Conservation (phyloP, 2,113 vertebrate genomes). For the Muntiacus reevesi region DNA sequence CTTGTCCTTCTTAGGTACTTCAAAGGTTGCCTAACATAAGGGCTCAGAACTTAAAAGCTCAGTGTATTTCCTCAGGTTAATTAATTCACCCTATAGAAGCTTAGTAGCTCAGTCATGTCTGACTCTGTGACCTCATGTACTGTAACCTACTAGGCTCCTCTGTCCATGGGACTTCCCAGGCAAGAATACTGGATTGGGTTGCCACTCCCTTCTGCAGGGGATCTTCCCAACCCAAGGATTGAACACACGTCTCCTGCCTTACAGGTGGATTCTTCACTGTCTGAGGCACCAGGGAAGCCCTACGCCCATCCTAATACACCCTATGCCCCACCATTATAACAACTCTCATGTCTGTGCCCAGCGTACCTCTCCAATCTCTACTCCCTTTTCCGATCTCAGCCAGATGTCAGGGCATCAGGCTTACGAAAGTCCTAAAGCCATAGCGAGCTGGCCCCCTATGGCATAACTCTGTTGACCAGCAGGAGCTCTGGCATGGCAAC, state of each 20-base stretch:
- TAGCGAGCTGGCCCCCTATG: fast-evolving
- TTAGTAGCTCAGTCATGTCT: not conserved
- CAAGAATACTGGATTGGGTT: not conserved
- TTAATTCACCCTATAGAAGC: not conserved
- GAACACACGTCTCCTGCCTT: not conserved
- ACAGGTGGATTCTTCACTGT: not conserved
- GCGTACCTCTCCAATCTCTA: not conserved
- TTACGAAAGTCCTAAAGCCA: not conserved
- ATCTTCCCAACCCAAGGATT: not conserved
- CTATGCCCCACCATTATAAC: not conserved
- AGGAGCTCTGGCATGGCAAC: not conserved
- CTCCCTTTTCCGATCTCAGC: not conserved
- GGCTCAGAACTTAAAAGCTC: not conserved
- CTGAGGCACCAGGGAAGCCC: not conserved
- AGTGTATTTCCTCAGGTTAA: not conserved
- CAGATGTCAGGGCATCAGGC: not conserved
- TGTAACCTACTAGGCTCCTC: not conserved
- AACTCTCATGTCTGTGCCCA: not conserved
- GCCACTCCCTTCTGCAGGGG: not conserved
- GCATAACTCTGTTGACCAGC: not conserved
- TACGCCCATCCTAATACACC: not conserved
- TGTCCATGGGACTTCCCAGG: not conserved
- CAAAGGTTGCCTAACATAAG: not conserved
- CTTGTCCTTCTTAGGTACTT: not conserved
- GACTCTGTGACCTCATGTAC: not conserved